Evolutionary conservation across 2,113 vertebrate species (phyloP), one percentile per base, ranked within the genome.

Genomic region (Sinocyclocheilus grahami): DNA sequence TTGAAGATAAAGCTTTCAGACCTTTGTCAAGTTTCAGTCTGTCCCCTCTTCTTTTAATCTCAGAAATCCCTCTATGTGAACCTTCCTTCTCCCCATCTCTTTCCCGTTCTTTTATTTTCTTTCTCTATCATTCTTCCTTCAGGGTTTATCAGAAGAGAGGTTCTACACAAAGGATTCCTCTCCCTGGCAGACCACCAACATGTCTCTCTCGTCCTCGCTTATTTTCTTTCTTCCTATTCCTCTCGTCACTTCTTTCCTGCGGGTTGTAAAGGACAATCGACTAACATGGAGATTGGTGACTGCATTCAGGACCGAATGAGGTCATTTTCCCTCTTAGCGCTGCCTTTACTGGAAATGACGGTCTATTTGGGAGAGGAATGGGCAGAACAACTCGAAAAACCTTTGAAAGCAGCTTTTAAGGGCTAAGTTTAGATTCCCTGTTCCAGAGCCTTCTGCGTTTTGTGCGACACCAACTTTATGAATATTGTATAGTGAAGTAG

Each of bases 251-350:
- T 89, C 90, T 72, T 72, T 83, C 84, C 84, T 46, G 74, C 18
- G 89, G 92, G 91, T 92, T 93, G 90, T 89, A 89, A 88, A 92
- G 91, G 80, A 94, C 92, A 94, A 92, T 90, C 86, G 83, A 80
- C 90, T 86, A 82, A 85, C 89, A 90, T 86, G 86, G 71, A 89
- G 88, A 89, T 86, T 77, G 78, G 51, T 75, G 55, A 79, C 69
- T 85, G 60, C 51, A 67, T 86, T 85, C 75, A 79, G 20, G n/a
- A 69, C 46, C 62, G 85, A 87, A 89, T 86, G 72, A 88, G 87
- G 87, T 88, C 87, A 86, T 58, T 83, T 58, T 71, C 78, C 5
- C 37, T 48, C 39, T 42, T 27, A 20, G 46, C 71, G 33, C 72
- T 27, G 58, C 46, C 46, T 86, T 63, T 63, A 60, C 7, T 0